Evolutionary conservation across 2,113 vertebrate genomes (phyloP), one percentile per base, ranked within the genome.

Genomic region (Tenebrosternarchus preto): DNA sequence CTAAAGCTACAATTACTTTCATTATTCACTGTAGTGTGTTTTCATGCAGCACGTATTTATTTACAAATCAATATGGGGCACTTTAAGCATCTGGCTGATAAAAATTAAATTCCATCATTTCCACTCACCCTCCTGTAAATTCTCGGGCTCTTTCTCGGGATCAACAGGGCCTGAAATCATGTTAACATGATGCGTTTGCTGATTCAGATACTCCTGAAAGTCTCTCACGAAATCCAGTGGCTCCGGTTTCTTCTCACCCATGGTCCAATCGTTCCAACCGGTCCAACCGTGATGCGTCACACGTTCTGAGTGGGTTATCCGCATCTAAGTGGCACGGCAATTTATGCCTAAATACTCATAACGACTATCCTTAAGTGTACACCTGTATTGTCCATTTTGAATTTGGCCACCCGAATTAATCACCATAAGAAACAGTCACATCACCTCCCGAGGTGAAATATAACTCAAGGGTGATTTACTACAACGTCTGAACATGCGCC

Each of bases 181-280:
- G 89, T 99, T 98, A 84, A 99, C 97, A 88, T 99, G 97, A 68
- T 99, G 97, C 43, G 97, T 99, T 90, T 99, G 97, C 85, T 98
- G 98, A 29, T 95, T 98, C 72, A 99, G 93, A 86, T 99, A 99
- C 82, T 99, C 98, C 90, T 99, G 98, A 88, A 99, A 99, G 90
- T 99, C 98, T 80, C 98, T 98, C 55, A 99, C 98, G 63, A 99
- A 98, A 91, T 98, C 98, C 92, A 98, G 88, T 4, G 97, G 94
- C 89, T 99, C 98, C 82, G 95, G 95, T 88, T 98, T 98, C 91
- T 98, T 97, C 86, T 99, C 98, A 77, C 95, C 96, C 97, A 99
- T 99, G 27, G 70, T 80, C 70, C 70, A 66, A 73, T 46, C 67
- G 17, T 43, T 50, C 43, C 60, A 66, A 66, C 60, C 6, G 33